These are phyloP conservation scores for Colistium nudipinnis DNA, from an alignment of 2,113 vertebrate species.

Conservation along the genomic window DNA sequence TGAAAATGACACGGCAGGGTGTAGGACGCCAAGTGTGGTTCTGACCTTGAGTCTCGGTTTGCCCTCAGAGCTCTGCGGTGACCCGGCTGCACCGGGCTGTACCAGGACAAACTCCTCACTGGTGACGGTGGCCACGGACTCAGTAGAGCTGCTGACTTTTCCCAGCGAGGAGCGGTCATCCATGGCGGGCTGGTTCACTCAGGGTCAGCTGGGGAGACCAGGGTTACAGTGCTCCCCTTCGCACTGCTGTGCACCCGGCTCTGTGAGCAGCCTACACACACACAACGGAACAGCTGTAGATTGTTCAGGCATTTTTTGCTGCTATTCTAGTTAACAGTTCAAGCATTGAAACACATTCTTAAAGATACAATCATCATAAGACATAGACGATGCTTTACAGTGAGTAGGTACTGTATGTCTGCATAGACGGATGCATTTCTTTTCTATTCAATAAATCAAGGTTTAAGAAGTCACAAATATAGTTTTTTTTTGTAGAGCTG, in stretches of 20 bases:
- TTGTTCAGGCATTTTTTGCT: neutral
- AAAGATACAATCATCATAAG: neutral
- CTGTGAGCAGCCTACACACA: constrained; percentile 15
- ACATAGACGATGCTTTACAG: neutral
- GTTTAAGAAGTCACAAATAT: neutral
- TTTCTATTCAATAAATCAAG: neutral
- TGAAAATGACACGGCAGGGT: neutral
- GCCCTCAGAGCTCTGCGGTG: constrained; percentile 83
- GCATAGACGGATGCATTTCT: no score
- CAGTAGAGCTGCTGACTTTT: constrained; percentile 87
- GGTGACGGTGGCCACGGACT: constrained; percentile 88
- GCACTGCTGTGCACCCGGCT: constrained; percentile 43
- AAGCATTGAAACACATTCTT: neutral
- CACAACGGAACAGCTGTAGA: neutral
- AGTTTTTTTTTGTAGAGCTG: neutral
- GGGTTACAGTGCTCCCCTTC: constrained; percentile 66
- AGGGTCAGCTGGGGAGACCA: constrained; percentile 65
- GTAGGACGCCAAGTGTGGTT: neutral
- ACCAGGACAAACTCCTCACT: constrained; percentile 96
- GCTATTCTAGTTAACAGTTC: no score
- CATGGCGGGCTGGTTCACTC: constrained; percentile 81
- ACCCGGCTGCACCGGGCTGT: constrained; percentile 82
- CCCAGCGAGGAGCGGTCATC: constrained; percentile 87
- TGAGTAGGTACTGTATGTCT: neutral
- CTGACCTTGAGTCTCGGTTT: constrained; percentile 90